Evolutionary conservation across 2,888 invertebrate genomes (phyloP), one percentile per base, ranked within the genome.

Genomic region (Ennomos erosarius): DNA sequence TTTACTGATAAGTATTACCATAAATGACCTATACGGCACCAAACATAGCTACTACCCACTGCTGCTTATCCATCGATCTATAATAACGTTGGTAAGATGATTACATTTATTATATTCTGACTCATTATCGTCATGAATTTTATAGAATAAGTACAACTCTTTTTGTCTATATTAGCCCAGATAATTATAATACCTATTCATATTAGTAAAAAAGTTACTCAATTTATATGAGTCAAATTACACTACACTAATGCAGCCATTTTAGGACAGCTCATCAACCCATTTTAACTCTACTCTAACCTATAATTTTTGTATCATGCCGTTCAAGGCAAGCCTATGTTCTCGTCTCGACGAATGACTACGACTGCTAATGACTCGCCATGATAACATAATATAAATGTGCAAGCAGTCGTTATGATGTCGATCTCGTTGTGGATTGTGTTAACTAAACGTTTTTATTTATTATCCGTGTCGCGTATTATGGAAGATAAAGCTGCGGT

Each of bases 401-500:
- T 80, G 77, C 79, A 74, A 76, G 78, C 64, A 75, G 71, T 80
- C 77, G 84, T 82, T 78, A 84, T 60, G 76, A 77, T 76, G 76
- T 73, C 78, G 76, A 77, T 76, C 76, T 73, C 78, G 76, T 75
- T 70, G 74, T 77, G 82, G 81, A 82, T 84, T 80, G 76, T 81
- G 81, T 85, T 84, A 84, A 84, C 83, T 84, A 82, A 88, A 83
- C 75, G 76, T 84, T 85, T 85, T 85, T 89, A 88, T 89, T 67
- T 87, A 87, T 83, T 84, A 80, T 75, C 74, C 74, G 74, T 81
- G 80, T 82, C 85, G 82, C 79, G 73, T 85, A 84, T 82, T 84
- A 81, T 81, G 59, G 48, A 44, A 82, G 87, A 88, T 88, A 88
- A 90, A 90, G 89, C 90, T 92, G 91, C 81, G 80, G 76, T 83